A percentile compares a stretch with the other conserved stretches of the same genome.
Evolutionary conservation across 2,888 invertebrate species (phyloP).

Genomic region (Oscheius sp.): DNA sequence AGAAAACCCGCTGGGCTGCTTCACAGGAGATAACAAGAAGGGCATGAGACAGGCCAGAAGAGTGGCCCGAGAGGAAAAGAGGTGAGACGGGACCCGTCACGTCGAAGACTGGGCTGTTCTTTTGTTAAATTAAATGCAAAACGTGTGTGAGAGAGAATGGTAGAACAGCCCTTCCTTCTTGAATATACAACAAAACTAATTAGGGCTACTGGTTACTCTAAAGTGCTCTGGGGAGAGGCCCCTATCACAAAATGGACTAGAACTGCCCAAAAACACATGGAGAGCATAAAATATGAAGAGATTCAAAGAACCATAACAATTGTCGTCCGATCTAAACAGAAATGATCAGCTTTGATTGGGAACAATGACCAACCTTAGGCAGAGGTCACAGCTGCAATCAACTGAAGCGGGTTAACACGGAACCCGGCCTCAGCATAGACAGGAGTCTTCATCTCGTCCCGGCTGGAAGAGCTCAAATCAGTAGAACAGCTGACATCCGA

Average conservation of each 20-base stretch:
- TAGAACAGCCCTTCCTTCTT: too few species aligned
- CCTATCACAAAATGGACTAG: not conserved
- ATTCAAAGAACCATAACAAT: not conserved
- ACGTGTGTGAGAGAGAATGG: too few species aligned
- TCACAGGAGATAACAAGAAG: slow-evolving; percentile 10
- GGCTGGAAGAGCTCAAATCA: not conserved
- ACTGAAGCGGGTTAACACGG: slow-evolving; percentile 26
- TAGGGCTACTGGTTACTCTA: too few species aligned
- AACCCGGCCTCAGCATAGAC: slow-evolving; percentile 12
- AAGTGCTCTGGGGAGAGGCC: not conserved
- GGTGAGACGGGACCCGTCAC: not conserved
- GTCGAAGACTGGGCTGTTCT: not conserved
- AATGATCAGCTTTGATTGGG: not conserved
- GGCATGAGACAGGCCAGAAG: not conserved
- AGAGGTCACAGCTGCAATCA: slow-evolving; percentile 22
- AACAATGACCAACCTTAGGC: slow-evolving; percentile 1
- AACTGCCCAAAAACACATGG: not conserved
- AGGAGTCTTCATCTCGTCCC: slow-evolving; percentile 19
- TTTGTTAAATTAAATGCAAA: not conserved
- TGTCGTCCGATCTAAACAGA: not conserved
- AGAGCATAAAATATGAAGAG: not conserved
- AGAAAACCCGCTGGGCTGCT: slow-evolving; percentile 12
- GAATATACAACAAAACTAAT: too few species aligned
- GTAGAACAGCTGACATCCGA: slow-evolving; percentile 20
- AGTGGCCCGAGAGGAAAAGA: not conserved